Evolutionary conservation across 2,888 invertebrate species (phyloP).

Genomic region (Lobophora halterata): DNA sequence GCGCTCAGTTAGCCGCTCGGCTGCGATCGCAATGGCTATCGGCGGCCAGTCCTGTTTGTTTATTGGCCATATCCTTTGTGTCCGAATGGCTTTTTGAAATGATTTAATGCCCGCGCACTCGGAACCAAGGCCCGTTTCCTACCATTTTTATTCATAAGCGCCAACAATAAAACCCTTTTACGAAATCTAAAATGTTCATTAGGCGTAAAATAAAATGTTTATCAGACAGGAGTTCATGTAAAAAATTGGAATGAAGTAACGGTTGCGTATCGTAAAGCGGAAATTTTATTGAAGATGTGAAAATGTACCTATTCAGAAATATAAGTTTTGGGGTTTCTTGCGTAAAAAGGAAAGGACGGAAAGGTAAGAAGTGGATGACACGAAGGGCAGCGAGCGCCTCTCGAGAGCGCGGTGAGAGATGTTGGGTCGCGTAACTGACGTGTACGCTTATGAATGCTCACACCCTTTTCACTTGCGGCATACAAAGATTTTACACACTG

Average conservation of each 20-base stretch:
- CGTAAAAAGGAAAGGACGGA: conserved; percentile 41
- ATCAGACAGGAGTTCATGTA: conserved; percentile 28
- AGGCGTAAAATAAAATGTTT: conserved; percentile 34
- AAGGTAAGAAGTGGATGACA: conserved; percentile 62
- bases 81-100: conserved; percentile 61
- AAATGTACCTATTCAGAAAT: conserved; percentile 44
- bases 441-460: conserved; percentile 64
- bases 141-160: conserved; percentile 54
- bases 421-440: conserved; percentile 65
- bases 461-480: conserved; percentile 49
- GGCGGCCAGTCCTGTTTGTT: conserved; percentile 60
- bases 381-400: conserved; percentile 56
- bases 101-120: conserved; percentile 59
- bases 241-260: conserved; percentile 36
- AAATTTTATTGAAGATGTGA: conserved; percentile 39
- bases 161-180: conserved; percentile 45
- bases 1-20: conserved; percentile 49
- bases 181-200: conserved; percentile 45
- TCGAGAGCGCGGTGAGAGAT: conserved; percentile 64
- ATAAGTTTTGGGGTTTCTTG: conserved; percentile 45
- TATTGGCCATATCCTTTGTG: conserved; percentile 72
- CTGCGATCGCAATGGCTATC: conserved; percentile 48
- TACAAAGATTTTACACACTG: conserved; percentile 49
- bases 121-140: conserved; percentile 42
- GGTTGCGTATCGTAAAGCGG: conserved; percentile 39